Base-by-base conservation (phyloP, 2,113 vertebrate species). In the Hymenochirus boettgeri region DNA sequence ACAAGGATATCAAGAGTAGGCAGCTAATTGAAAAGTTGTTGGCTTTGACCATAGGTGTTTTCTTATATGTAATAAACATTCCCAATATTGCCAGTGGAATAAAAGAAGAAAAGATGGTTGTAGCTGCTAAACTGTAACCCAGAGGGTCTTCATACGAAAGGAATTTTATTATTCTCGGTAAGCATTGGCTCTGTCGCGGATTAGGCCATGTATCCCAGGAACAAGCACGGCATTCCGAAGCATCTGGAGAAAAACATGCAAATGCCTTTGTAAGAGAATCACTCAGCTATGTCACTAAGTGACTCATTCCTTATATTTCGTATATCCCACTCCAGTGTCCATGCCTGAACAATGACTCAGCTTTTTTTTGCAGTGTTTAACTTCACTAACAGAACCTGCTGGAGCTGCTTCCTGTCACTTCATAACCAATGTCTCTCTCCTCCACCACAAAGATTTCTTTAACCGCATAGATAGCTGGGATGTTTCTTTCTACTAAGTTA, bases 21-120 rank as follows among this genome's bases (percentile, higher is more conserved):
- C 57, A 63, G 24, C 58, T 63, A 17, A 72, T 59, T 18, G 22
- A 27, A 12, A 17, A 29, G 29, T 65, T 97, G 45, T 95, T 71
- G 6, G 69, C 69, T 24, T 15, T 48, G 25, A 71, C 48, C 1
- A 71, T 51, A 10, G 61, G 55, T 2, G 56, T 71, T 9, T 51
- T 29, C n/a, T 45, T 62, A 18, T 71, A 27, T 12, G 22, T 18
- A 11, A 50, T 19, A 39, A 71, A 60, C 17, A 71, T 22, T 15
- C 7, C 48, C 4, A 46, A 17, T 7, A 71, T 35, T 3, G 15
- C 10, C 3, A n/a, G 13, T 31, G 69, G 56, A 22, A 65, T 31
- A 1, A 62, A 12, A 24, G 35, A 47, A 26, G 48, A 47, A 7
- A 24, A n/a, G 7, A 47, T 21, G 27, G 55, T 3, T 5, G 60